These are phyloP conservation scores for Morpho achilles DNA, from an alignment of 2,888 invertebrate species.

Conservation along the genomic window DNA sequence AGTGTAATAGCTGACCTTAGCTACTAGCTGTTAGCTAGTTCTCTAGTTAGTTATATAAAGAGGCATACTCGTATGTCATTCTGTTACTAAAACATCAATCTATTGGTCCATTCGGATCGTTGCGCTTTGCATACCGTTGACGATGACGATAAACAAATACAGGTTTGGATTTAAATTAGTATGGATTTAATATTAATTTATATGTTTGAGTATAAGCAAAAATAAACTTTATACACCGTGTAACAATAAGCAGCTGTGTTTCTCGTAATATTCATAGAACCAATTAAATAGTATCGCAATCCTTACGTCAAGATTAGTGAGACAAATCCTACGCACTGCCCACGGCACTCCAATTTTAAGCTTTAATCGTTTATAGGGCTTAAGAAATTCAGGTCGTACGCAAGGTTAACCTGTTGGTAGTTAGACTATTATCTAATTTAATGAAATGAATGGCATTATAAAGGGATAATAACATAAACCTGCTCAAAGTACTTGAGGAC, in stretches of 20 bases:
- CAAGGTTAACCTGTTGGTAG: constrained; percentile 18
- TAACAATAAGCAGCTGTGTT: constrained; percentile 1
- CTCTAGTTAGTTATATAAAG: too few relatives aligned
- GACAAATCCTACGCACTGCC: constrained; percentile 14
- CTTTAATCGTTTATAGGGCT: constrained; percentile 16
- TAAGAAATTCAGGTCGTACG: constrained; percentile 18
- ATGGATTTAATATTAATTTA: neutral
- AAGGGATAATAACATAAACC: constrained; percentile 3
- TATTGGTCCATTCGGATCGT: too few relatives aligned
- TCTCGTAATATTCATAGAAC: constrained; percentile 9
- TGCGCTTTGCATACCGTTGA: too few relatives aligned
- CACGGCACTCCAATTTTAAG: constrained; percentile 15
- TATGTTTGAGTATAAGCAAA: too few relatives aligned
- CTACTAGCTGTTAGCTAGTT: too few relatives aligned
- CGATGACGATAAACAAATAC: too few relatives aligned
- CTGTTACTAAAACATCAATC: too few relatives aligned
- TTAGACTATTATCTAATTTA: constrained; percentile 15
- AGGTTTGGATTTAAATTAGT: too few relatives aligned
- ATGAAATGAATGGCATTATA: constrained; percentile 23
- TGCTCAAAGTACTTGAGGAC: neutral
- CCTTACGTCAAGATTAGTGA: constrained; percentile 9
- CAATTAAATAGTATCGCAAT: constrained; percentile 13
- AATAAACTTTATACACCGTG: neutral
- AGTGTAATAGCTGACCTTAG: too few relatives aligned
- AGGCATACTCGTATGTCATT: too few relatives aligned